Percentiles rank a stretch among this genome's conserved stretches.
Evolutionary conservation across 2,113 vertebrate genomes (phyloP).

Genomic region (Labeo catla): DNA sequence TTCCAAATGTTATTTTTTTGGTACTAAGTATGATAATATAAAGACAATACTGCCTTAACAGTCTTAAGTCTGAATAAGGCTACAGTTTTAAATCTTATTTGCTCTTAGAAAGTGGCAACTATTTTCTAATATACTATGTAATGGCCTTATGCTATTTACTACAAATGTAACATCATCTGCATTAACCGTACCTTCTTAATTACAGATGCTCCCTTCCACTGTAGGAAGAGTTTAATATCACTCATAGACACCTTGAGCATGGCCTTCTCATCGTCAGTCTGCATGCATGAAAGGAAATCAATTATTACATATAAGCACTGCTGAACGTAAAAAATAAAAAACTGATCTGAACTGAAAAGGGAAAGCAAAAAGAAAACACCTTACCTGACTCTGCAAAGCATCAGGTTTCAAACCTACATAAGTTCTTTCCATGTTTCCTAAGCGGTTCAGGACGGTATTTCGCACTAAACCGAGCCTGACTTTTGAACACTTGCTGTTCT

Average conservation of each 20-base stretch:
- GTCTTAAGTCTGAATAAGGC: not conserved
- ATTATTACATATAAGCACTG: not conserved
- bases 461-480: not conserved
- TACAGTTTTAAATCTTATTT: not conserved
- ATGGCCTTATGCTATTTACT: not conserved
- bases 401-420: constrained; percentile 47
- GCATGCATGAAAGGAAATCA: constrained; percentile 56
- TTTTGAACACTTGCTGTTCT: rapidly evolving
- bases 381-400: constrained; percentile 42
- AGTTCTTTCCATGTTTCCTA: constrained; percentile 44
- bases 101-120: not conserved
- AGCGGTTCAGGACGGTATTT: constrained; percentile 61
- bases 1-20: not conserved
- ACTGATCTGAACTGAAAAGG: not conserved
- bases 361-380: not conserved
- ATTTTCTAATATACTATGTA: not conserved
- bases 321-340: not conserved
- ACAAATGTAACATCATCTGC: not conserved
- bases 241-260: constrained; percentile 62
- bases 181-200: constrained; percentile 30
- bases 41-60: not conserved
- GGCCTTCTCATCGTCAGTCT: constrained; percentile 52
- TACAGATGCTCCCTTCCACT: constrained; percentile 21
- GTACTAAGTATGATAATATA: not conserved
- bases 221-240: constrained; percentile 60